Base-by-base conservation (phyloP, 2,888 invertebrate species). In the Hecatera dysodea region DNA sequence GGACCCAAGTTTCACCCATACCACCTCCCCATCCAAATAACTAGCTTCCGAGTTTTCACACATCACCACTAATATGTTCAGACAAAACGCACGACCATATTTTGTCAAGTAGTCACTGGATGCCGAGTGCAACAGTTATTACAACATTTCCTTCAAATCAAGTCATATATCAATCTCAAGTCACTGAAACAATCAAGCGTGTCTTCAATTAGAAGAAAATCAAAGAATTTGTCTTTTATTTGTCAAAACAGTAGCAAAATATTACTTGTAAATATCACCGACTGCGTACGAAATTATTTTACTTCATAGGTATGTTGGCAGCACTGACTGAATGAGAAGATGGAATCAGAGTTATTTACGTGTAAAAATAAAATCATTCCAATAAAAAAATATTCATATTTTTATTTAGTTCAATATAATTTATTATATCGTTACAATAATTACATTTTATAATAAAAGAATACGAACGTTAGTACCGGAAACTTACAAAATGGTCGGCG, bases 1-100 rank as follows among this genome's bases (percentile, higher is more conserved):
- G 52, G 97, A 96, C 50, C 98, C 97, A 77, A 98, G 93, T 92
- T 98, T 98, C 27, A 98, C 98, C 98, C 98, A 98, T 78, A 98
- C 98, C 86, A 98, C 96, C 88, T 98, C 98, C 65, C 98, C 98
- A 85, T 97, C 97, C 86, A 96, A 95, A 94, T 97, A 98, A 88
- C 91, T 94, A 84, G 97, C 96, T 94, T 97, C 96, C 87, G 97
- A 97, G 94, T 97, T 97, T 88, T 97, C 97, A 95, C 97, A 97
- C 97, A 97, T 97, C 94, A 93, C 94, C 92, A 93, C 91, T 88
- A 89, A 24, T 89, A 88, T 89, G 88, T 91, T 95, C 92, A 95
- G 90, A 86, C 92, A 87, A 92, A 93, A 92, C 87, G 92, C 91
- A 94, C 95, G 92, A 96, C 95, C 95, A 96, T 96, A 95, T 95